These are phyloP conservation scores for Nannoperca obscura DNA, from an alignment of 2,797 vertebrate genomes.

Conservation along the genomic window DNA sequence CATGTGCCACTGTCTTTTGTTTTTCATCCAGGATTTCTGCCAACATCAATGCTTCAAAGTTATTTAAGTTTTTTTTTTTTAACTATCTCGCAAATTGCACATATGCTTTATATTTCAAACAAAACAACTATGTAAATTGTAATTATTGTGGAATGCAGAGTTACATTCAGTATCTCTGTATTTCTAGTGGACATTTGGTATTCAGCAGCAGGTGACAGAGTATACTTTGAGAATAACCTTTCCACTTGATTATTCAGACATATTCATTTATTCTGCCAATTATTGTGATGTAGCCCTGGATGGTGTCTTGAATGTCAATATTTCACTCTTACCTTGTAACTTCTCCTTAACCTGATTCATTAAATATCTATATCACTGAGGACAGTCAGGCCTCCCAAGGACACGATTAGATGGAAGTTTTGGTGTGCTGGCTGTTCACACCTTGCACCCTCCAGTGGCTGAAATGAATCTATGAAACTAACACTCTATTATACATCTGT, in stretches of 20 bases:
- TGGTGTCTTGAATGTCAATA: conserved; percentile 51
- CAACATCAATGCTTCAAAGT: background rate
- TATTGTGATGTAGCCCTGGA: conserved; percentile 52
- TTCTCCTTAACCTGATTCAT: conserved; percentile 54
- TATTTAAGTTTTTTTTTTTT: too few species aligned
- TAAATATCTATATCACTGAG: conserved; percentile 47
- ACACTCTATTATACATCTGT: background rate
- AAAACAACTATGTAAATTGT: background rate
- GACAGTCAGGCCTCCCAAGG: conserved; percentile 4
- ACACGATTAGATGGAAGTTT: conserved; percentile 19
- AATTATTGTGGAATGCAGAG: background rate
- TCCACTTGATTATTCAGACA: conserved; percentile 57
- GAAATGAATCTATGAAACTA: background rate
- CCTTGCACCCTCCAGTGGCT: background rate
- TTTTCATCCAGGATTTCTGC: background rate
- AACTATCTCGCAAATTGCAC: background rate
- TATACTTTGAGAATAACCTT: conserved; percentile 48
- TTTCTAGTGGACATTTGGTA: conserved; percentile 19
- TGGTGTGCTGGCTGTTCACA: background rate
- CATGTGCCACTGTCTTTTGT: background rate
- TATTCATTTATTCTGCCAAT: conserved; percentile 72
- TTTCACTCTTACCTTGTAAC: conserved; percentile 34
- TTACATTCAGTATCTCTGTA: background rate
- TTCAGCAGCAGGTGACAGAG: conserved; percentile 19
- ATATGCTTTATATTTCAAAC: background rate